Evolutionary conservation across 1,140 invertebrate genomes (phyloP), one percentile per base, ranked within the genome.

Genomic region (Saccostrea glomerata): DNA sequence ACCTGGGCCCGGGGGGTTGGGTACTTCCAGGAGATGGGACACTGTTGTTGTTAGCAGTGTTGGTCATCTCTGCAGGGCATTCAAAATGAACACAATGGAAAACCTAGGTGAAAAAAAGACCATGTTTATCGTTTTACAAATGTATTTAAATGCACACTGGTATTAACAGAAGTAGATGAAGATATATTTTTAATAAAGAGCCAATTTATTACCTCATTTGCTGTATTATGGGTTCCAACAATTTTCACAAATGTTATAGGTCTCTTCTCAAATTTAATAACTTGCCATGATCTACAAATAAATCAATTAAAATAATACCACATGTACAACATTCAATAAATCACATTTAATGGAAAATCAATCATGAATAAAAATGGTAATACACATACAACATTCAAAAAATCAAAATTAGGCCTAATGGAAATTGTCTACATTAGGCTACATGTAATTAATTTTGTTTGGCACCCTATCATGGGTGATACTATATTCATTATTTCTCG

Each of bases 11-110:
- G 20, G 86, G 15, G 86, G 87, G 25, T 77, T 82, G 47, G 25
- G 40, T 73, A 66, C 87, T 66, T 82, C 87, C 86, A 84, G 85
- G 56, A 83, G 82, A 36, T 66, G 84, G 15, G 86, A 89, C 47
- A 85, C 87, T 87, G 82, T 85, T n/a, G 88, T 85, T 54, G 85
- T 87, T 13, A 77, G 89, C 36, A 30, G 23, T 36, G 82, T 63
- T 77, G 7, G 88, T 86, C 23, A 84, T 89, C 77, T 93, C 92
- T 17, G 92, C 92, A 15, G 98, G 98, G 94, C 98, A 99, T 95
- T 99, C 99, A 95, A 99, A 97, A 95, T 99, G 98, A 47, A 99
- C 98, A 94, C 98, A 98, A 94, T 99, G 99, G 95, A 99, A 99
- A 82, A 99, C 98, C 97, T 98, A 84, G 0, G 92, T 88, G 40